Conservation (phyloP, 1,140 invertebrate genomes). For the Onthophagus taurus region DNA sequence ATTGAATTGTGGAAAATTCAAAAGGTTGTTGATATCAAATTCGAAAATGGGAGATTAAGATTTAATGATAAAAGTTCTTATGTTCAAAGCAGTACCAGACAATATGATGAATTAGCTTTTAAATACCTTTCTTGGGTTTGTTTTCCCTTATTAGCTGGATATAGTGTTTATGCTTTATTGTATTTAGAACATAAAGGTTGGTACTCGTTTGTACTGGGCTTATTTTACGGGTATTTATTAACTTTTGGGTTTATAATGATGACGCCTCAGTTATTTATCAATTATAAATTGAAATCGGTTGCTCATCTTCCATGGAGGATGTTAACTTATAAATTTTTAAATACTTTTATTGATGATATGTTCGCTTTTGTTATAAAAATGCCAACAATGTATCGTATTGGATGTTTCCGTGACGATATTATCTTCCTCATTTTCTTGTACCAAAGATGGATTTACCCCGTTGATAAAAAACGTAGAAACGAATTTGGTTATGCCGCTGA, state of each 20-base stretch:
- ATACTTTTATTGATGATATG: constrained; percentile 99
- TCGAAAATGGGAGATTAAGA: constrained; percentile 66
- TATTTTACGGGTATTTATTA: constrained; percentile 96
- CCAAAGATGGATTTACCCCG: constrained; percentile 96
- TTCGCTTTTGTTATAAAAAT: constrained; percentile 99
- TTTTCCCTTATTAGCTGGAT: constrained; percentile 86
- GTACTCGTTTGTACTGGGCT: constrained; percentile 73
- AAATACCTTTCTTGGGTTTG: constrained; percentile 92
- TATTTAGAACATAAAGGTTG: constrained; percentile 98
- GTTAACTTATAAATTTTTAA: constrained; percentile 99
- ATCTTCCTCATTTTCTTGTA: constrained; percentile 98
- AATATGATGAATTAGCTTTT: constrained; percentile 94
- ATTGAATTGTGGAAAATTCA: constrained; percentile 99
- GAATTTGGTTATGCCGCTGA: constrained; percentile 90
- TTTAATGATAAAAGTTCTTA: constrained; percentile 96
- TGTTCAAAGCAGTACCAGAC: constrained; percentile 86
- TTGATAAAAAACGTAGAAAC: constrained; percentile 87
- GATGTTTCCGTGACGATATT: constrained; percentile 97
- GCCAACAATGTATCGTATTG: constrained; percentile 92
- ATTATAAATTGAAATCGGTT: constrained; percentile 98
- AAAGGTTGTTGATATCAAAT: constrained; percentile 83
- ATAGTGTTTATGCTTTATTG: constrained; percentile 92
- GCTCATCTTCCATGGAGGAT: constrained; percentile 98
- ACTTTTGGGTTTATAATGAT: constrained; percentile 99
- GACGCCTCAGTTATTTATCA: constrained; percentile 98